These are phyloP conservation scores for Prietella phreatophila DNA, from an alignment of 2,113 vertebrate genomes.

Conservation along the genomic window DNA sequence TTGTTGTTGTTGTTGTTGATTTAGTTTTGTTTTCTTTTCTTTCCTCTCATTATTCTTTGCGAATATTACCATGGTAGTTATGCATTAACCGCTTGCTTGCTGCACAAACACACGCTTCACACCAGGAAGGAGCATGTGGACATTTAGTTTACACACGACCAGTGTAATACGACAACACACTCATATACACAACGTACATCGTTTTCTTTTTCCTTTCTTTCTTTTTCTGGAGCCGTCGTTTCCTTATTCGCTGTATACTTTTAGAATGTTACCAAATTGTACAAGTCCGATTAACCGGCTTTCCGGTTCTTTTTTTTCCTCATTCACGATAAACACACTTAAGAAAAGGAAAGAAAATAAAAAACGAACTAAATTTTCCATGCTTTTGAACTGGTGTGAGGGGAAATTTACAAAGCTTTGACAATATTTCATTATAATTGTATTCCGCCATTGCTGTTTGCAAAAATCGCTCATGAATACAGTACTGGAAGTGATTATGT, in stretches of 20 bases:
- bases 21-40: slow-evolving; percentile 39
- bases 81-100: slow-evolving; percentile 77
- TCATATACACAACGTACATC: not conserved
- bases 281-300: slow-evolving; percentile 32
- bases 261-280: slow-evolving; percentile 33
- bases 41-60: slow-evolving; percentile 71
- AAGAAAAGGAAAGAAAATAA: not conserved
- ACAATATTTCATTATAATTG: slow-evolving; percentile 74
- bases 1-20: slow-evolving; percentile 22
- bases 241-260: slow-evolving; percentile 27
- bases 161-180: not conserved
- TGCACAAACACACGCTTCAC: slow-evolving; percentile 70
- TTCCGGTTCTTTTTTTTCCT: slow-evolving; percentile 5
- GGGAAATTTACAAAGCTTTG: slow-evolving; percentile 68
- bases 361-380: slow-evolving; percentile 51
- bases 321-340: not conserved
- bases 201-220: slow-evolving; percentile 13
- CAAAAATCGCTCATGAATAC: slow-evolving; percentile 75
- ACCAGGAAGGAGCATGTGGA: slow-evolving; percentile 60
- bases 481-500: slow-evolving; percentile 82
- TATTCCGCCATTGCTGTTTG: slow-evolving; percentile 76
- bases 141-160: slow-evolving; percentile 52
- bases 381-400: slow-evolving; percentile 69
- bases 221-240: slow-evolving; percentile 46
- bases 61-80: slow-evolving; percentile 73